Percentiles rank a stretch among this genome's conserved stretches.
Evolutionary conservation across 2,888 invertebrate genomes (phyloP).

Genomic region (Mythimna lalbum): DNA sequence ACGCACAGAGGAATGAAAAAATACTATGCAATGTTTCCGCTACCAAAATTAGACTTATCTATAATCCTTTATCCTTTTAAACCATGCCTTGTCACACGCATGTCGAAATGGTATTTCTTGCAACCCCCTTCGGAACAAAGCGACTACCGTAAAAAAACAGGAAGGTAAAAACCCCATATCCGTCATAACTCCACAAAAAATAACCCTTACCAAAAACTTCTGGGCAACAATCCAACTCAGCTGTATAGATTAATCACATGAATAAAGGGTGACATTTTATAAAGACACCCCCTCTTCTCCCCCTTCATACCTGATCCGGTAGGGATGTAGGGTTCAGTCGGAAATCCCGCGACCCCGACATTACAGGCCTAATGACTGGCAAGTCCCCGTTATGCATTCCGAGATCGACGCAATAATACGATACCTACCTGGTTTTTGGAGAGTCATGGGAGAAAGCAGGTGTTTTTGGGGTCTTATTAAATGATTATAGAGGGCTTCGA

Average conservation of each 20-base stretch:
- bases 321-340: slow-evolving; percentile 27
- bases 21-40: not conserved
- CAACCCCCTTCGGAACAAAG: not conserved
- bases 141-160: not conserved
- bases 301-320: slow-evolving; percentile 37
- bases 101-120: not conserved
- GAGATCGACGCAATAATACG: slow-evolving; percentile 37
- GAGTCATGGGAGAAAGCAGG: not conserved
- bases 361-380: slow-evolving; percentile 61
- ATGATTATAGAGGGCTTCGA: not conserved
- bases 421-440: slow-evolving; percentile 20
- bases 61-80: slow-evolving; percentile 8
- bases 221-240: slow-evolving; percentile 24
- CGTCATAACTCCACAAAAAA: slow-evolving; percentile 14
- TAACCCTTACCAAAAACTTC: slow-evolving; percentile 37
- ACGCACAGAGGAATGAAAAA: too few relatives aligned
- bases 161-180: slow-evolving; percentile 11
- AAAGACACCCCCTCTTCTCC: slow-evolving; percentile 38
- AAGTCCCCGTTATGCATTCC: slow-evolving; percentile 51
- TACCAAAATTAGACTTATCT: not conserved
- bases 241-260: slow-evolving; percentile 60
- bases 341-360: slow-evolving; percentile 50
- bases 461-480: not conserved
- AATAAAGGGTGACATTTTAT: slow-evolving; percentile 63
- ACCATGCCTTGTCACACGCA: not conserved